phyloP scores from a whole-genome alignment of 2,797 vertebrate species.

The Pangasius djambal region DNA sequence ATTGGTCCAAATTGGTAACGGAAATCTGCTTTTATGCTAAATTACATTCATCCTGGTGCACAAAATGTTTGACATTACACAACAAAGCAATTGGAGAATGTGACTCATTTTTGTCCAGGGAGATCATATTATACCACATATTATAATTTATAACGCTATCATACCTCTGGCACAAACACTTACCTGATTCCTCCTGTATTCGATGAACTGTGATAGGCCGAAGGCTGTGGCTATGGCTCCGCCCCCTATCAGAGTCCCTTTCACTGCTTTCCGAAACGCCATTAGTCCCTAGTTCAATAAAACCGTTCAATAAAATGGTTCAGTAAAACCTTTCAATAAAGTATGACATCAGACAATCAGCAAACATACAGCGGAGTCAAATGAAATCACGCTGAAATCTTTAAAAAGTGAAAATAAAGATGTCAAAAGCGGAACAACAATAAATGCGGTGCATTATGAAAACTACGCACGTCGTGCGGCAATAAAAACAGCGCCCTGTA shows the following conservation, averaged over 20 bases:
- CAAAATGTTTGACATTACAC: not conserved
- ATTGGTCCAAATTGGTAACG: not conserved
- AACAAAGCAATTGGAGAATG: not conserved
- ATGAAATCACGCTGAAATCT: too few relatives aligned
- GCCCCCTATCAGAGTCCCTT: conserved; percentile 84
- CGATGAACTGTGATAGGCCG: conserved; percentile 86
- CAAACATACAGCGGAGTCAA: too few relatives aligned
- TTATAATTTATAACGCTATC: not conserved
- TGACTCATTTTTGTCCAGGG: not conserved
- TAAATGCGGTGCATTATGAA: too few relatives aligned
- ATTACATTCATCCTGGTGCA: not conserved
- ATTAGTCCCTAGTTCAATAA: conserved; percentile 71
- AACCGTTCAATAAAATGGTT: not conserved
- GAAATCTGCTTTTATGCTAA: not conserved
- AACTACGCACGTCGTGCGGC: too few relatives aligned
- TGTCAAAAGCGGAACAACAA: too few relatives aligned
- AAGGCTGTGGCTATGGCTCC: conserved; percentile 83
- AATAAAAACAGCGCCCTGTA: too few relatives aligned
- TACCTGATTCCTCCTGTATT: conserved; percentile 87
- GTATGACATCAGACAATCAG: not conserved
- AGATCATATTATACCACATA: not conserved
- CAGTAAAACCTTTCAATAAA: not conserved
- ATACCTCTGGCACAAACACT: conserved; percentile 6
- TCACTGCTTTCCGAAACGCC: conserved; percentile 90
- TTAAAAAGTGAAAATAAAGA: too few relatives aligned